Base-by-base conservation (phyloP, 2,113 vertebrate species). In the Sporophila hypoxantha region DNA sequence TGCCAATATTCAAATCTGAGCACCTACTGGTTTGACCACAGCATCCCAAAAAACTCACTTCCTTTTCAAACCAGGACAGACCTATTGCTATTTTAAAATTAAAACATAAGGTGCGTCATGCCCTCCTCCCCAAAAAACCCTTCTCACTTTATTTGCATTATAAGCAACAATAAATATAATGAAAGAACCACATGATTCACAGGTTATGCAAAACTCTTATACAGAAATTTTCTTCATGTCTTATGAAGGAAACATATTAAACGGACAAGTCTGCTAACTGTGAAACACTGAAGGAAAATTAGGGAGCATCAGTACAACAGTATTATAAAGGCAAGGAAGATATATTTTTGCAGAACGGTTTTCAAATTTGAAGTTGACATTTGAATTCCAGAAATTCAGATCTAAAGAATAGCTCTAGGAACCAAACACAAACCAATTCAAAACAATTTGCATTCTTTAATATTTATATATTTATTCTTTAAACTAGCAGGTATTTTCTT, bases 311-410 rank as follows among this genome's bases (percentile, higher is more conserved):
- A 82, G 15, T 79, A 30, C 25, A 76, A 30, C 19, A 22, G 14
- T 39, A 50, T 86, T 53, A 46, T 14, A 76, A 76, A 27, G 32
- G 46, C 53, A 75, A 70, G 25, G 68, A 62, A 95, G 53, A 56
- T 3, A 19, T 59, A 36, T 65, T 70, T 91, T 78, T 76, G 36
- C 55, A 87, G 46, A 67, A 62, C 3, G 2, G 6, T 80, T 89
- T 93, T 89, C 42, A 74, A 89, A 82, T 30, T 39, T 59, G 14
- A 59, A n/a, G 27, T 68, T 82, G 59, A 18, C 6, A 2, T 70
- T 76, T 80, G 59, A 93, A 93, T 74, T 92, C 14, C 12, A 62
- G 75, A 66, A 62, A 18, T 71, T 92, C 32, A 69, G 39, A 56
- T 67, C 70, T 71, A 76, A 90, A 82, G 69, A 86, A 62, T 14